Evolutionary conservation across 1,140 invertebrate genomes (phyloP), one percentile per base, ranked within the genome.

Genomic region (Solen grandis): DNA sequence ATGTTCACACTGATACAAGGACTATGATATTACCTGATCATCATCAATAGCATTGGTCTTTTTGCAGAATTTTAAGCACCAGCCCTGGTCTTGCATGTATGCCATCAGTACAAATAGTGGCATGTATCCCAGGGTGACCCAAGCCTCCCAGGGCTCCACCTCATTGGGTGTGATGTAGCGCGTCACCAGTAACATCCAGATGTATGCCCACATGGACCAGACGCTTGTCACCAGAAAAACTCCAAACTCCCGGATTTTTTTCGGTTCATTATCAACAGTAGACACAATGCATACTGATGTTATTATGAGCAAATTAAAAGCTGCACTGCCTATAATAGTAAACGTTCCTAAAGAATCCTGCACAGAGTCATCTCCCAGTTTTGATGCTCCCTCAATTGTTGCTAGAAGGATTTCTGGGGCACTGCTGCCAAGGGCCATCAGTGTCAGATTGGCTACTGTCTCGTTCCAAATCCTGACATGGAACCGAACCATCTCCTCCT

Each of bases 111-210:
- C 91, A 57, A 95, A 90, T 4, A 94, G 33, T 0, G 94, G 94
- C 89, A 95, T 95, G 41, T 94, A 93, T 0, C 93, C 84, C 16
- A 95, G 92, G 0, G 95, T 95, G 3, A 95, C 78, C 33, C 93
- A 90, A 3, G 94, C 94, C 87, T 95, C 95, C 94, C 94, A 95
- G 0, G 81, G 74, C 13, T 87, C 83, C n/a, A 90, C 85, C 8
- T 77, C 77, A 10, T 86, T 87, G 0, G 88, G 89, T 5, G 87
- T 66, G 46, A 90, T 88, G 74, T 84, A 84, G 33, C 77, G 72
- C 4, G 90, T 85, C 35, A 89, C 87, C 0, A 92, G 10, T 41
- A 90, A 81, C 88, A 92, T 88, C 93, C 93, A 94, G 29, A 94
- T 72, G 83, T 94, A 94, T 5, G 93, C 93, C 84, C 91, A 93